Conservation (phyloP, 1,140 invertebrate species). For the Lamellibrachia luymesi region DNA sequence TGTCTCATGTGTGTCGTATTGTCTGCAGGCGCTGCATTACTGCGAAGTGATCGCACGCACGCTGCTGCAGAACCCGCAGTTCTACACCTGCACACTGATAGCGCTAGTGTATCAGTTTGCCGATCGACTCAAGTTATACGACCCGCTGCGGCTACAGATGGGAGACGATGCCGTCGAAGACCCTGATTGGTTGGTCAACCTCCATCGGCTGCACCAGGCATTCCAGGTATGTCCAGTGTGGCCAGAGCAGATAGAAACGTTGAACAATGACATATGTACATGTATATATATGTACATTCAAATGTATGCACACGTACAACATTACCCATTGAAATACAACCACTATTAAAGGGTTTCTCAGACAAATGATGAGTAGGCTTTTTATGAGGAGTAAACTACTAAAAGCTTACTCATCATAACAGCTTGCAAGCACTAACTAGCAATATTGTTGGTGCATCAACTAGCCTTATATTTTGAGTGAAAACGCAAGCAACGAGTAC, state of each 20-base stretch:
- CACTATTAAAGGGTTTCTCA: too few relatives aligned
- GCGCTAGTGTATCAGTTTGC: conserved; percentile 68
- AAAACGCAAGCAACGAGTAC: too few relatives aligned
- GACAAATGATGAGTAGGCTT: too few relatives aligned
- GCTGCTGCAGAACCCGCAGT: conserved; percentile 61
- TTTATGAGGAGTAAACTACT: too few relatives aligned
- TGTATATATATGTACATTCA: background rate
- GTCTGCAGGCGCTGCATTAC: conserved; percentile 69
- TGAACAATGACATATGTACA: background rate
- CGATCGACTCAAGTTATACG: conserved; percentile 75
- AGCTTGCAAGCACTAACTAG: too few relatives aligned
- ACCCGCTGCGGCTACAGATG: conserved; percentile 66
- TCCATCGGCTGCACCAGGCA: conserved; percentile 41
- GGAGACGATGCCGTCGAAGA: conserved; percentile 52
- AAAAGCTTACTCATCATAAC: too few relatives aligned
- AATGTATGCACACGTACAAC: background rate
- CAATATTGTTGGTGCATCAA: too few relatives aligned
- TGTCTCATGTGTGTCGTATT: background rate
- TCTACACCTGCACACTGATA: conserved; percentile 63
- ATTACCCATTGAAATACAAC: too few relatives aligned
- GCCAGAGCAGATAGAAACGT: background rate
- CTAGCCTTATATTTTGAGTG: too few relatives aligned
- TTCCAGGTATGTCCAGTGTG: conserved; percentile 33
- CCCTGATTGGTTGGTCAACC: conserved; percentile 57
- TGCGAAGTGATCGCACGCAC: conserved; percentile 74